Conservation (phyloP, 2,888 invertebrate species). For the Dioctria linearis region DNA sequence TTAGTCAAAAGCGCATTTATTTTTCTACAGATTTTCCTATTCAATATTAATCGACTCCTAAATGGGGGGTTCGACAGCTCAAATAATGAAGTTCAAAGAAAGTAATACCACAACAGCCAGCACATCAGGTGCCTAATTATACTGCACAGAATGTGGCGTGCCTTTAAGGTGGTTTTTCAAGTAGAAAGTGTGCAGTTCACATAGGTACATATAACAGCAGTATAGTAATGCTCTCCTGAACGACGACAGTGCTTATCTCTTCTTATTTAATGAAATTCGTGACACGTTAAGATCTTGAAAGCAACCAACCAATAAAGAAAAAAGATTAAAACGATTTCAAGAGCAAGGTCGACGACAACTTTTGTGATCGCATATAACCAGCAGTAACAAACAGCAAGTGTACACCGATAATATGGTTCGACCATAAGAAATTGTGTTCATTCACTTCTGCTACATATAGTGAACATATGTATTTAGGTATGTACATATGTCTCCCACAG, state of each 20-base stretch:
- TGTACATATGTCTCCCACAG: slow-evolving; percentile 1
- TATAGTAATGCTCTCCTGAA: slow-evolving; percentile 13
- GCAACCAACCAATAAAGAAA: slow-evolving; percentile 7
- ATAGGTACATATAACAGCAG: too few relatives aligned
- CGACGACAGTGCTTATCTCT: neutral
- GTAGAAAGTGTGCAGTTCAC: neutral
- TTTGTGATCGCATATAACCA: neutral
- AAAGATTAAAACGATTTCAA: slow-evolving; percentile 9
- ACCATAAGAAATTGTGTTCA: neutral
- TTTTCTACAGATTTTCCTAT: too few relatives aligned
- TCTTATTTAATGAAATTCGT: neutral
- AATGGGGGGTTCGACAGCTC: slow-evolving; percentile 25
- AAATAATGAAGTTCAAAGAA: slow-evolving; percentile 30
- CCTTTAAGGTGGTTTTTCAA: too few relatives aligned
- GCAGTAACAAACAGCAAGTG: neutral
- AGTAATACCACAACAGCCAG: neutral
- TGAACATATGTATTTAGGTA: neutral
- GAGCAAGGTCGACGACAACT: slow-evolving; percentile 47
- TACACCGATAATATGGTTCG: slow-evolving; percentile 13
- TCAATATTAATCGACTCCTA: slow-evolving; percentile 16
- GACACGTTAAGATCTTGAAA: slow-evolving; percentile 21
- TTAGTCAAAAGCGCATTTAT: too few relatives aligned
- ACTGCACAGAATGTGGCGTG: neutral
- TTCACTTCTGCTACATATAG: slow-evolving; percentile 27
- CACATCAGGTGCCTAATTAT: too few relatives aligned